Conservation (phyloP, 2,113 vertebrate species). For the Terrapene triunguis region DNA sequence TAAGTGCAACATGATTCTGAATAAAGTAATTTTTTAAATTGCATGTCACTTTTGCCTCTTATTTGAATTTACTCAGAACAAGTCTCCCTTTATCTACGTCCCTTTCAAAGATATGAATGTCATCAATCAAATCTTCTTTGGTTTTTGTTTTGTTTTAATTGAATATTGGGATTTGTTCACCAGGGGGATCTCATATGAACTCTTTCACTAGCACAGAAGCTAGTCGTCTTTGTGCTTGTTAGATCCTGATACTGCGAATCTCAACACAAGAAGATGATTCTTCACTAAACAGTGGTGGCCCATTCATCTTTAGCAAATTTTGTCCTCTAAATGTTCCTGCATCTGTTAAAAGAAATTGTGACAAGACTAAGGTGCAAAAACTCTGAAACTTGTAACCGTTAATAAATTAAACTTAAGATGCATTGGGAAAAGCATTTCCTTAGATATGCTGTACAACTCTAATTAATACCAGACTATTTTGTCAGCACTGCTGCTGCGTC, state of each 20-base stretch:
- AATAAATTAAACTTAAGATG: rapidly evolving
- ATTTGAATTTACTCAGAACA: background rate
- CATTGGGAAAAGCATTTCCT: background rate
- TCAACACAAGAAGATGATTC: background rate
- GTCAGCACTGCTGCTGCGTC: background rate
- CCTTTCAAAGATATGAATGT: background rate
- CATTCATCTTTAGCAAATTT: background rate
- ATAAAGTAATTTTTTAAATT: conserved; percentile 79
- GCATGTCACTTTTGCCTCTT: conserved; percentile 42
- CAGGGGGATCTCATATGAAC: too few species aligned
- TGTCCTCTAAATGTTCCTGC: background rate
- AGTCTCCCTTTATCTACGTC: background rate
- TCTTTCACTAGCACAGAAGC: background rate
- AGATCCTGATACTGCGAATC: background rate
- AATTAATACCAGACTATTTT: background rate
- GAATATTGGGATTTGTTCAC: background rate
- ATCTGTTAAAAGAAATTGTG: background rate
- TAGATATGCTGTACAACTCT: background rate
- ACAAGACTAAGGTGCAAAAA: background rate
- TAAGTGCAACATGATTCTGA: conserved; percentile 70
- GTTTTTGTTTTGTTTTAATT: background rate
- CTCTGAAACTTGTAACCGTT: rapidly evolving
- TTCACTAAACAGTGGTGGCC: background rate
- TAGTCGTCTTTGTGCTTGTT: background rate
- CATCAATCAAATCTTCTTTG: background rate